These are phyloP conservation scores for Muscidifurax raptorellus DNA, from an alignment of 1,140 invertebrate species.

Conservation along the genomic window DNA sequence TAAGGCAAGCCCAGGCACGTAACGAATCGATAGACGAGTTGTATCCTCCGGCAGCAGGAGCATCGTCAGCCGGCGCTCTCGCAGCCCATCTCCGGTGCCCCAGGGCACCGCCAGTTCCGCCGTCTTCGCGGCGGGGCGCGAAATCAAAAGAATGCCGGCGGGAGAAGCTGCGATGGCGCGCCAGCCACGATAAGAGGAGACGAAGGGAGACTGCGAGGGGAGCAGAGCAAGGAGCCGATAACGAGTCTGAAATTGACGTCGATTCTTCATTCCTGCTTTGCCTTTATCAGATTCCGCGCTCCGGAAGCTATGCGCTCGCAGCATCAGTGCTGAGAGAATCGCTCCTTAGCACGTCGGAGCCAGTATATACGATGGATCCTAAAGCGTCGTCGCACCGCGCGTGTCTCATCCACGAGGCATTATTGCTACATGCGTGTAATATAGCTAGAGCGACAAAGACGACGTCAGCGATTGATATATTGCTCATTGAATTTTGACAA, in stretches of 20 bases:
- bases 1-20: neutral
- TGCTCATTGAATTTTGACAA: too few relatives aligned
- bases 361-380: too few relatives aligned
- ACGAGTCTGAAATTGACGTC: constrained; percentile 37
- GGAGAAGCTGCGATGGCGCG: neutral
- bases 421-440: too few relatives aligned
- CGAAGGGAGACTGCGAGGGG: neutral
- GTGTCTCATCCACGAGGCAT: too few relatives aligned
- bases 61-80: neutral
- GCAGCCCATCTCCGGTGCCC: constrained; percentile 11
- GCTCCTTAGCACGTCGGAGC: neutral
- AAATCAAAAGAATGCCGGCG: constrained; percentile 30
- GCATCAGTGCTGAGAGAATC: neutral
- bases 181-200: neutral
- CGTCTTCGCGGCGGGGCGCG: neutral
- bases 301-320: neutral
- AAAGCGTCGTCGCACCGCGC: too few relatives aligned
- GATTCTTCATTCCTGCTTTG: constrained; percentile 35
- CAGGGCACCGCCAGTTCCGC: neutral
- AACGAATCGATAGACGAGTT: neutral
- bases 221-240: constrained; percentile 5
- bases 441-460: too few relatives aligned
- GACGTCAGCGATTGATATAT: too few relatives aligned
- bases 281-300: constrained; percentile 11
- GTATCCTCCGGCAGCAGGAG: neutral